phyloP scores from a whole-genome alignment of 1,140 invertebrate species.

The Portunus trituberculatus region DNA sequence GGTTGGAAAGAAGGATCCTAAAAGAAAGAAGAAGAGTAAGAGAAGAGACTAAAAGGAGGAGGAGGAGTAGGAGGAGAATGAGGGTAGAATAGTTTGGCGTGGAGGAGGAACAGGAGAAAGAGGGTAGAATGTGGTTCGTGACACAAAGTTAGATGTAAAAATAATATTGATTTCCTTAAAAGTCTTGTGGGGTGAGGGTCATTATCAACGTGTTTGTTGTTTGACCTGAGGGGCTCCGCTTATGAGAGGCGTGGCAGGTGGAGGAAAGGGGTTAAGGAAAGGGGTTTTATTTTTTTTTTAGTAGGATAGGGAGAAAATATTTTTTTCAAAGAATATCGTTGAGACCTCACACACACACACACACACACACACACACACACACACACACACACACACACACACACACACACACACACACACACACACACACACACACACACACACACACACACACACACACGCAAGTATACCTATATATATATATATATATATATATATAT shows the following conservation, averaged over 20 bases:
- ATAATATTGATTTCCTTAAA: not conserved
- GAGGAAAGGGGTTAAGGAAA: too few relatives aligned
- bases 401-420: too few relatives aligned
- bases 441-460: too few relatives aligned
- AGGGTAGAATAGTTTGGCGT: not conserved
- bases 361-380: too few relatives aligned
- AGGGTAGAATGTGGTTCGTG: not conserved
- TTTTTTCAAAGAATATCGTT: too few relatives aligned
- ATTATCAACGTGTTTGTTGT: not conserved
- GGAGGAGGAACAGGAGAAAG: constrained; percentile 23
- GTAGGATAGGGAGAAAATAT: too few relatives aligned
- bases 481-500: too few relatives aligned
- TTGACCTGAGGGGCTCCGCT: not conserved
- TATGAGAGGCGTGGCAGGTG: not conserved
- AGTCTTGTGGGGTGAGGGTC: not conserved
- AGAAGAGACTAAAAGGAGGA: not conserved
- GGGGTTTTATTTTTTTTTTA: too few relatives aligned
- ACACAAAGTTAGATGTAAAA: not conserved
- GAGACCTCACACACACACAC: too few relatives aligned
- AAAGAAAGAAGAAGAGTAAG: not conserved
- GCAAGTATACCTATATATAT: too few relatives aligned
- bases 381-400: too few relatives aligned
- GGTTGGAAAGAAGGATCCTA: not conserved
- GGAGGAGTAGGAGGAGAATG: not conserved
- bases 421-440: too few relatives aligned